These are phyloP conservation scores for Nannobrachium achirus DNA, from an alignment of 2,113 vertebrate species.

Conservation along the genomic window DNA sequence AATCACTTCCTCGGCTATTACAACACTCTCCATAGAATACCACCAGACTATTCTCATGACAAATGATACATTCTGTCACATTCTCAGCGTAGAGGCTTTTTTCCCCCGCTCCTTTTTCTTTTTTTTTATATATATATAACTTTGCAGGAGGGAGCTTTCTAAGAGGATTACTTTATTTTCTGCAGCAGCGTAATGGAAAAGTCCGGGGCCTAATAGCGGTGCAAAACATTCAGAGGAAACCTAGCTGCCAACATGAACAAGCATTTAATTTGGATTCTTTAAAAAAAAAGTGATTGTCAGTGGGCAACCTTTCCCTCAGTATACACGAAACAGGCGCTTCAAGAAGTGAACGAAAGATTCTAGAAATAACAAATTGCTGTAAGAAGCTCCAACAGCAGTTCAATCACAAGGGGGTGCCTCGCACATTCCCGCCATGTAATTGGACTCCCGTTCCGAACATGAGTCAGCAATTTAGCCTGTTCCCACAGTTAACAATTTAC, in stretches of 20 bases:
- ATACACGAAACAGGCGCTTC: neutral
- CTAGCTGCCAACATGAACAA: constrained; percentile 35
- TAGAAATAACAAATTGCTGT: constrained; percentile 55
- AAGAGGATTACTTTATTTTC: constrained; percentile 7
- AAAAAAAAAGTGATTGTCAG: constrained; percentile 31
- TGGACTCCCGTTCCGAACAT: constrained; percentile 38
- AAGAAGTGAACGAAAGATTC: constrained; percentile 31
- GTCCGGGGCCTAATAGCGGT: constrained; percentile 26
- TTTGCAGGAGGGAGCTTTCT: neutral
- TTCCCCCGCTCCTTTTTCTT: too few relatives aligned
- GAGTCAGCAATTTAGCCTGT: constrained; percentile 64
- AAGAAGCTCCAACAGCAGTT: constrained; percentile 50
- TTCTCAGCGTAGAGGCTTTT: constrained; percentile 6
- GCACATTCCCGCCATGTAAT: constrained; percentile 58
- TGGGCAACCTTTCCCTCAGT: constrained; percentile 5
- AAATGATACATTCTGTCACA: constrained; percentile 16
- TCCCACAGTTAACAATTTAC: constrained; percentile 48
- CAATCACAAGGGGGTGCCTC: constrained; percentile 41
- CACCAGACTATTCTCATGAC: neutral
- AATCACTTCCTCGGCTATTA: neutral
- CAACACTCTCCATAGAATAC: neutral
- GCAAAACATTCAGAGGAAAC: constrained; percentile 19
- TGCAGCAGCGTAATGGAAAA: constrained; percentile 29
- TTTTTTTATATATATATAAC: constrained; percentile 3
- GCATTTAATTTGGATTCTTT: constrained; percentile 32